Evolutionary conservation across 2,797 vertebrate species (phyloP).

Genomic region (Ptychobarbus kaznakovi): DNA sequence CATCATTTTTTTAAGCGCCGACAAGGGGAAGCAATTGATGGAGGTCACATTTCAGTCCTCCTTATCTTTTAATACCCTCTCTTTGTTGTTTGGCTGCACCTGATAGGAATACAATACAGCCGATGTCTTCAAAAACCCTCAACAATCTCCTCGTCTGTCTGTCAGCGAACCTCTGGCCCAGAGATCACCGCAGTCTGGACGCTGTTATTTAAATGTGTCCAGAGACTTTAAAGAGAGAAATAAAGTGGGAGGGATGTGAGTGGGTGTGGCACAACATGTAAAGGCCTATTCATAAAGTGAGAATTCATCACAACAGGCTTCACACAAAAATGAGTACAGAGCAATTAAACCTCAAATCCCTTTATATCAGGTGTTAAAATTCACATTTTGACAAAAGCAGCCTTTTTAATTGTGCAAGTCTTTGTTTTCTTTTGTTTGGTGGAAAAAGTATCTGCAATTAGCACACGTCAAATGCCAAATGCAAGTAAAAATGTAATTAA

Average conservation of each 20-base stretch:
- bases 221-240: neutral
- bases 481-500: neutral
- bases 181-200: conserved; percentile 23
- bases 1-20: conserved; percentile 6
- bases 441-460: neutral
- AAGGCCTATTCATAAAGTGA: neutral
- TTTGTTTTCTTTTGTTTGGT: neutral
- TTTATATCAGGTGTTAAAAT: neutral
- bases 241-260: neutral
- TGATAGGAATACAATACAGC: conserved; percentile 74
- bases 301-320: neutral
- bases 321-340: neutral
- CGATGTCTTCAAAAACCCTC: conserved; percentile 49
- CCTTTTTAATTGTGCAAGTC: neutral
- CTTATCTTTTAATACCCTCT: conserved; percentile 82
- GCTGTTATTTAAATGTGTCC: neutral
- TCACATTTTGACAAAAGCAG: neutral
- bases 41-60: conserved; percentile 72
- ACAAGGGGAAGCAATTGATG: conserved; percentile 67
- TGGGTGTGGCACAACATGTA: conserved; percentile 1
- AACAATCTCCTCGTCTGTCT: conserved; percentile 25
- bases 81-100: conserved; percentile 75
- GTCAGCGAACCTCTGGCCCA: conserved; percentile 13
- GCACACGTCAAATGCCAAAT: too few relatives aligned
- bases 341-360: neutral